Conservation (phyloP, 2,797 vertebrate genomes). For the Acridotheres tristis region DNA sequence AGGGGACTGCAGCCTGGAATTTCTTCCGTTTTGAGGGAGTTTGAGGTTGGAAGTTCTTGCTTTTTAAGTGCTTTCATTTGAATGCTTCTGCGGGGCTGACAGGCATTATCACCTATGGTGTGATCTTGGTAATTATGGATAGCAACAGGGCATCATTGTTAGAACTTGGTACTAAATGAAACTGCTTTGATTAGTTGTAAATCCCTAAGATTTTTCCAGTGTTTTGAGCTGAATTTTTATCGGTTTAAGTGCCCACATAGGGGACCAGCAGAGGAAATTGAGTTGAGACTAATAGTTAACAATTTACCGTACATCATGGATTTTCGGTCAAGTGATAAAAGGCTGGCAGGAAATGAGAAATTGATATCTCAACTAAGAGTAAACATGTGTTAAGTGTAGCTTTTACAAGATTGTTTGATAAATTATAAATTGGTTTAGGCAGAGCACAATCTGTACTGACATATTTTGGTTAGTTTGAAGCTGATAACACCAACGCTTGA, state of each 20-base stretch:
- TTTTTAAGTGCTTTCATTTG: neutral
- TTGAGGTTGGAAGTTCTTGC: neutral
- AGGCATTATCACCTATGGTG: neutral
- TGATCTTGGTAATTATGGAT: neutral
- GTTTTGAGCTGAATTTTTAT: slow-evolving; percentile 47
- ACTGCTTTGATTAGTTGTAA: slow-evolving; percentile 46
- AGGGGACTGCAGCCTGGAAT: neutral
- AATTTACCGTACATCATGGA: slow-evolving; percentile 58
- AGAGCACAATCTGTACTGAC: neutral
- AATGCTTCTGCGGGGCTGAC: neutral
- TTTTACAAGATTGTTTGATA: slow-evolving; percentile 60
- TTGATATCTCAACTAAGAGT: slow-evolving; percentile 39
- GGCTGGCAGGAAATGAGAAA: slow-evolving; percentile 65
- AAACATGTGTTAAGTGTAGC: slow-evolving; percentile 47
- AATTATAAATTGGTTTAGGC: slow-evolving; percentile 56
- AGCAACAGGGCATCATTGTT: slow-evolving; percentile 26
- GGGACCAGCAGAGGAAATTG: slow-evolving; percentile 59
- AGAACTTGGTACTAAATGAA: slow-evolving; percentile 19
- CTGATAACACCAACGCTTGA: neutral
- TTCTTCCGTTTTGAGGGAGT: neutral
- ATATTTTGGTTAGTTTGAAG: slow-evolving; percentile 9
- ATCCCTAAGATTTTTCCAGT: neutral
- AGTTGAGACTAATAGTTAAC: slow-evolving; percentile 58
- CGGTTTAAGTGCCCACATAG: slow-evolving; percentile 12
- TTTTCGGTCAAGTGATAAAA: slow-evolving; percentile 64